These are phyloP conservation scores for Drosophila austrosaltans DNA, from an alignment of 2,888 invertebrate genomes.

Conservation along the genomic window DNA sequence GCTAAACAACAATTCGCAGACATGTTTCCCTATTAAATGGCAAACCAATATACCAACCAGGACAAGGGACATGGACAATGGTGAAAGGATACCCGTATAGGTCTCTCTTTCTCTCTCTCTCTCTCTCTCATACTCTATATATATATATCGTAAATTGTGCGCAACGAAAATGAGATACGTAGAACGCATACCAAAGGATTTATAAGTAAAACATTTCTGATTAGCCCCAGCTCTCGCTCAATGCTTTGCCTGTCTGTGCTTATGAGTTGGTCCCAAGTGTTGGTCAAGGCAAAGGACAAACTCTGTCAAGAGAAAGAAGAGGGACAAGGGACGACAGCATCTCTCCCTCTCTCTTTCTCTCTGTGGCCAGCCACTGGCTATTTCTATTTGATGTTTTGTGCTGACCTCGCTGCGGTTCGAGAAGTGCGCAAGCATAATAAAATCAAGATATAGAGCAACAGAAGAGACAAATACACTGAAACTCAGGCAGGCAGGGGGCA, in stretches of 20 bases:
- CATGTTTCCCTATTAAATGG: slow-evolving; percentile 62
- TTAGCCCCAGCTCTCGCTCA: slow-evolving; percentile 50
- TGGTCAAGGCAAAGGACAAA: slow-evolving; percentile 39
- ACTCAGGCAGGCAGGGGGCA: not conserved
- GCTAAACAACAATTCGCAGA: slow-evolving; percentile 54
- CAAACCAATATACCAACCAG: slow-evolving; percentile 66
- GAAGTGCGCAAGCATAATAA: slow-evolving; percentile 77
- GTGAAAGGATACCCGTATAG: slow-evolving; percentile 47
- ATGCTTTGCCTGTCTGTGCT: too few species aligned
- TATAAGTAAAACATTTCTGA: slow-evolving; percentile 77
- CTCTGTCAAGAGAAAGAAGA: not conserved
- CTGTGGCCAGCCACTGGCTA: slow-evolving; percentile 42
- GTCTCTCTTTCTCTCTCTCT: not conserved
- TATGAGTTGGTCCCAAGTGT: slow-evolving; percentile 25
- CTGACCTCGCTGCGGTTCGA: slow-evolving; percentile 74
- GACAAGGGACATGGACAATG: slow-evolving; percentile 2
- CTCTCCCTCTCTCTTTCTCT: slow-evolving; percentile 14
- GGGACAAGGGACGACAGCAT: not conserved
- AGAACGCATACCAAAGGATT: slow-evolving; percentile 76
- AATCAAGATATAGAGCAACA: slow-evolving; percentile 71
- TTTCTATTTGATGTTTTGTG: slow-evolving; percentile 75
- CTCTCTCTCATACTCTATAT: not conserved
- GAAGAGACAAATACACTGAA: slow-evolving; percentile 14
- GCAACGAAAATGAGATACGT: slow-evolving; percentile 79
- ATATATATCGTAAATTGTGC: slow-evolving; percentile 77